These are phyloP conservation scores for Arctopsyche grandis DNA, from an alignment of 1,140 invertebrate genomes.

Conservation along the genomic window DNA sequence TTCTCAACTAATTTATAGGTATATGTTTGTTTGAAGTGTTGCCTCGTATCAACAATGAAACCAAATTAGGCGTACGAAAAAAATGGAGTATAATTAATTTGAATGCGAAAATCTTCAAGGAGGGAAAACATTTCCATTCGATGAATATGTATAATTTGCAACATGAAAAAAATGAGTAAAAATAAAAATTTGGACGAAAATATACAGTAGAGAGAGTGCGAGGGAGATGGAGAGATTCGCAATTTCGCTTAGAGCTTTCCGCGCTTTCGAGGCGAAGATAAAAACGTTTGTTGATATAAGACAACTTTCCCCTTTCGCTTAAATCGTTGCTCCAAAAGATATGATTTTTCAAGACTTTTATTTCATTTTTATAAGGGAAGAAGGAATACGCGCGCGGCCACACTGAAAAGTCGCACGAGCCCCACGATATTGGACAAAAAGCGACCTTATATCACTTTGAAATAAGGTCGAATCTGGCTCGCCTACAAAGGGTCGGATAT, in stretches of 20 bases:
- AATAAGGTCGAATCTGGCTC: constrained; percentile 22
- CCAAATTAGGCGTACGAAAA: no score
- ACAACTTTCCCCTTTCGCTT: constrained; percentile 48
- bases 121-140: background rate
- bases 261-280: constrained; percentile 42
- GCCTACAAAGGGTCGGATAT: background rate
- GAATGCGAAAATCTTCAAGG: constrained; percentile 4
- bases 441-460: background rate
- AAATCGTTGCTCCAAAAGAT: constrained; percentile 53
- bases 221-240: constrained; percentile 22
- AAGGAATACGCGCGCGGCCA: background rate
- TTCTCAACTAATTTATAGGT: no score
- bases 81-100: no score
- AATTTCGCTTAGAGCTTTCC: constrained; percentile 29
- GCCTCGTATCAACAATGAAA: no score
- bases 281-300: constrained; percentile 49
- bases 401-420: background rate
- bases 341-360: constrained; percentile 55
- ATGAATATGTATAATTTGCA: background rate
- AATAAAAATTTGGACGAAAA: no score
- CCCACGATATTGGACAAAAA: background rate
- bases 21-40: no score
- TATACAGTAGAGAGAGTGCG: background rate
- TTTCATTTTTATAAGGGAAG: constrained; percentile 50
- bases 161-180: no score